These are phyloP conservation scores for Leptinotarsa texana DNA, from an alignment of 1,140 invertebrate genomes.

Conservation along the genomic window DNA sequence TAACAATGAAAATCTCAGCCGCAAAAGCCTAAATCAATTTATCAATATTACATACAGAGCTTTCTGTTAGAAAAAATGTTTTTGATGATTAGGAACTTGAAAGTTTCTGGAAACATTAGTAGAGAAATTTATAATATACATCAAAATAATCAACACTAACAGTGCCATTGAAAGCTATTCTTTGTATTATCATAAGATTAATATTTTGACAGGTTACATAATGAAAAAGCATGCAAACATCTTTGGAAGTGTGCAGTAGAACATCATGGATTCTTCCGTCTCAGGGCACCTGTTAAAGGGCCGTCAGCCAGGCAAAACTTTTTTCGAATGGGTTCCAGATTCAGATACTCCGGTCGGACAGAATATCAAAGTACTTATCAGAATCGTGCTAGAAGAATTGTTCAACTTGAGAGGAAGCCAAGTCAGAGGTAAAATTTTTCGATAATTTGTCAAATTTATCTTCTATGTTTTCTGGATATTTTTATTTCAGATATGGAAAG, in stretches of 20 bases:
- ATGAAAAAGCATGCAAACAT: conserved; percentile 98
- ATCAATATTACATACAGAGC: no score
- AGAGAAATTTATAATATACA: no score
- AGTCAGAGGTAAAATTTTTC: conserved; percentile 78
- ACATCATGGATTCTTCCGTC: conserved; percentile 97
- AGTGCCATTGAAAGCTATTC: no score
- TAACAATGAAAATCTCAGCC: no score
- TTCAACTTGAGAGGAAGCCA: conserved; percentile 93
- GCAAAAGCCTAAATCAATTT: no score
- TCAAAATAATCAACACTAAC: no score
- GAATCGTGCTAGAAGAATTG: conserved; percentile 84
- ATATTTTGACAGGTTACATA: conserved; percentile 70
- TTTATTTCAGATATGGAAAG: conserved; percentile 76
- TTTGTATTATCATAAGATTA: no score
- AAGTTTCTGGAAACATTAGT: no score
- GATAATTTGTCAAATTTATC: neutral
- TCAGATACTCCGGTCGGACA: conserved; percentile 92
- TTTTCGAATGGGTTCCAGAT: conserved; percentile 94
- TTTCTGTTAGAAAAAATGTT: no score
- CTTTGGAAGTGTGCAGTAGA: conserved; percentile 99
- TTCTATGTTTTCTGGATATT: neutral
- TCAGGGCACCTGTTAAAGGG: conserved; percentile 87
- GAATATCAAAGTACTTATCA: conserved; percentile 94
- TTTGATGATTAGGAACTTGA: no score
- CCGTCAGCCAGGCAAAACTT: conserved; percentile 91